These are phyloP conservation scores for Meliscaeva auricollis DNA, from an alignment of 2,888 invertebrate species.

Conservation along the genomic window DNA sequence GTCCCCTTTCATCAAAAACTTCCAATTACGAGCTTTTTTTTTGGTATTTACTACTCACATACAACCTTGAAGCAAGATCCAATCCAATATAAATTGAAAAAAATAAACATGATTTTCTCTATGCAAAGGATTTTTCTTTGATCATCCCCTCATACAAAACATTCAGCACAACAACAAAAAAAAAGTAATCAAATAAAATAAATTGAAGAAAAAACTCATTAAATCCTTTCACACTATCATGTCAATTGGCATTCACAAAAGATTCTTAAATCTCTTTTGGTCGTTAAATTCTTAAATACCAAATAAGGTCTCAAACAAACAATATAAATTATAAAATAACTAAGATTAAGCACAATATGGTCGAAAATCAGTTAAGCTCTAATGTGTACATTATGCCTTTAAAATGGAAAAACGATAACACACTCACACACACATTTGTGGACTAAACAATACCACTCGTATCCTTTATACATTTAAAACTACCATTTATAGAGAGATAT, in stretches of 20 bases:
- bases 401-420: not conserved
- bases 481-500: not conserved
- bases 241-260: not conserved
- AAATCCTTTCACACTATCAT: conserved; percentile 15
- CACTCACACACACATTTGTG: conserved; percentile 18
- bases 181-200: conserved; percentile 18
- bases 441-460: conserved; percentile 1
- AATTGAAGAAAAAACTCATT: conserved; percentile 58
- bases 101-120: conserved; percentile 55
- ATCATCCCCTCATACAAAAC: conserved; percentile 33
- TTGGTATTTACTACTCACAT: no score
- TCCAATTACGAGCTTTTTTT: no score
- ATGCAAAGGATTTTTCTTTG: conserved; percentile 40
- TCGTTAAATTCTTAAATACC: not conserved
- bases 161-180: no score
- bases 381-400: not conserved
- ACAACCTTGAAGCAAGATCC: no score
- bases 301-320: conserved; percentile 5
- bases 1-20: no score
- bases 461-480: not conserved
- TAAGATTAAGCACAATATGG: conserved; percentile 4
- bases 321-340: conserved; percentile 42
- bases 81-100: conserved; percentile 56
- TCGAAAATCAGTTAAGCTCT: not conserved
- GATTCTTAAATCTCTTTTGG: not conserved